These are phyloP conservation scores for Bujurquina vittata DNA, from an alignment of 2,113 vertebrate genomes.

Conservation along the genomic window DNA sequence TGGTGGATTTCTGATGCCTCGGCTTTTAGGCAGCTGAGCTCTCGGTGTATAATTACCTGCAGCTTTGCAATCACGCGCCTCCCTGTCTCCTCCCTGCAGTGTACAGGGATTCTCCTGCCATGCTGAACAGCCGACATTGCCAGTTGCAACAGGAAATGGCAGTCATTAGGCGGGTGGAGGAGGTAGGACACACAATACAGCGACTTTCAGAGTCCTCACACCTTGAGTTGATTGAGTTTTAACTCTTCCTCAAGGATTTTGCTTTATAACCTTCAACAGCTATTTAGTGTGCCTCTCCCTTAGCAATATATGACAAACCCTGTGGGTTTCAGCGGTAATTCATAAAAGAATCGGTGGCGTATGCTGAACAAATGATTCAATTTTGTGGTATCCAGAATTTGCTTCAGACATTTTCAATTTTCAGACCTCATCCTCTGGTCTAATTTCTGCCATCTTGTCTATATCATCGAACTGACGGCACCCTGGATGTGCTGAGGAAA, in stretches of 20 bases:
- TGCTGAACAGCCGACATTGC: neutral
- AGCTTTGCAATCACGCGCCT: slow-evolving; percentile 16
- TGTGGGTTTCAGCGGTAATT: neutral
- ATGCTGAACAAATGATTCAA: neutral
- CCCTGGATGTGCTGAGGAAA: too few species aligned
- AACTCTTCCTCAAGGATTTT: neutral
- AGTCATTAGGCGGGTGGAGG: slow-evolving; percentile 30
- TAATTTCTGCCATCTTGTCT: too few species aligned
- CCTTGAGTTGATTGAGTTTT: neutral
- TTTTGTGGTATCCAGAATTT: neutral
- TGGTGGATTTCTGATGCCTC: slow-evolving; percentile 2
- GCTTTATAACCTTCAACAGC: neutral
- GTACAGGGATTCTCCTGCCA: neutral
- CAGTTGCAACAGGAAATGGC: slow-evolving; percentile 13
- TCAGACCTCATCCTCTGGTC: too few species aligned
- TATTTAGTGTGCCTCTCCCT: neutral
- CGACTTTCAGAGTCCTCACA: neutral
- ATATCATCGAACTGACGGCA: too few species aligned
- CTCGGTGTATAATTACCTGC: slow-evolving; percentile 20
- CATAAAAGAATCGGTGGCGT: neutral
- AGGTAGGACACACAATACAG: neutral
- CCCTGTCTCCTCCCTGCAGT: slow-evolving; percentile 7
- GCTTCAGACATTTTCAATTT: neutral
- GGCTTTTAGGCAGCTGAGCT: slow-evolving; percentile 6
- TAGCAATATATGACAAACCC: neutral